Evolutionary conservation across 2,797 vertebrate genomes (phyloP).

Genomic region (Epinephelus malabaricus): DNA sequence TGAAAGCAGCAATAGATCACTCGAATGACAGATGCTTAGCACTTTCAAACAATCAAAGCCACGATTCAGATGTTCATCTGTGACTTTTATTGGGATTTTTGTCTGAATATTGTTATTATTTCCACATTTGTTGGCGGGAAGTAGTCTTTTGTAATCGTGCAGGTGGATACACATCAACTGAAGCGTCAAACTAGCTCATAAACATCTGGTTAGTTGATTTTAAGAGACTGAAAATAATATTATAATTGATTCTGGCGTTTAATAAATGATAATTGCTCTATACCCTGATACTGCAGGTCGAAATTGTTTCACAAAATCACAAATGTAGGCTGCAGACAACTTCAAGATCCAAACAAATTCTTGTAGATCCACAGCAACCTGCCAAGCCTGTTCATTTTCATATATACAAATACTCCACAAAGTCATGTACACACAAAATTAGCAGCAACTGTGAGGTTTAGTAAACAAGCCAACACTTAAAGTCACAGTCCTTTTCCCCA

Average conservation of each 20-base stretch:
- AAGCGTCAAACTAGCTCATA: not conserved
- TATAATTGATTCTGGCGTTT: not conserved
- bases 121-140: not conserved
- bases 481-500: not conserved
- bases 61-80: conserved; percentile 3
- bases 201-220: not conserved
- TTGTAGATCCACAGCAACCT: not conserved
- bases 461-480: not conserved
- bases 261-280: not conserved
- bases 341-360: not conserved
- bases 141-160: not conserved
- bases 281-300: fast-evolving
- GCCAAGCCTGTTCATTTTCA: not conserved
- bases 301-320: not conserved
- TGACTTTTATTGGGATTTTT: not conserved
- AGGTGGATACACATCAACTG: not conserved
- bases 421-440: conserved; percentile 6
- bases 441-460: conserved; percentile 22
- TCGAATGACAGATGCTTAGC: conserved; percentile 18
- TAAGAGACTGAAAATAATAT: not conserved
- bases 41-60: conserved; percentile 5
- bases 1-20: conserved; percentile 38
- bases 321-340: not conserved
- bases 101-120: not conserved
- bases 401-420: not conserved